Percentiles rank a stretch among this genome's conserved stretches.
phyloP scores from a whole-genome alignment of 1,140 invertebrate species.

The Pygmarrhopalites habei region DNA sequence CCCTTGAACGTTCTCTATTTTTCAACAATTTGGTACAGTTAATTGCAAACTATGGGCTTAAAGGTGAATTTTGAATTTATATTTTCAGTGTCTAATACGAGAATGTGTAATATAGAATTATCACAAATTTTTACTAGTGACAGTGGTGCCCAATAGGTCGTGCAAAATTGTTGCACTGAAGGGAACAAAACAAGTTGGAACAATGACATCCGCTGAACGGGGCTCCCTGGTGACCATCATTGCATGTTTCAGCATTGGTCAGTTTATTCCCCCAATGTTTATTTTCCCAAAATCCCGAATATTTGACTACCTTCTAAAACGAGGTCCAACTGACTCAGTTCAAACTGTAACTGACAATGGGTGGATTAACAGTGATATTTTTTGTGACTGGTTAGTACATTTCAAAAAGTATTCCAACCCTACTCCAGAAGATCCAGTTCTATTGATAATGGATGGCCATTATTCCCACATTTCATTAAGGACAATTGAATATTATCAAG shows the following conservation, averaged over 20 bases:
- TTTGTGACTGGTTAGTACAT: background rate
- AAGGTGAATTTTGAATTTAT: too few species aligned
- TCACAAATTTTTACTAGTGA: too few species aligned
- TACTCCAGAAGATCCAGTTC: background rate
- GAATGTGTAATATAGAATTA: too few species aligned
- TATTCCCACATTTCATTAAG: background rate
- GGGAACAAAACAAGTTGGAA: background rate
- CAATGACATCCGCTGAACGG: background rate
- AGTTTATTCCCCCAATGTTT: slow-evolving; percentile 3
- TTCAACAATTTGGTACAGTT: too few species aligned
- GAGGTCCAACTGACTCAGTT: background rate
- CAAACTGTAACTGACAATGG: background rate
- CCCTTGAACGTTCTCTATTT: too few species aligned
- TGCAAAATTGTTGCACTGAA: background rate
- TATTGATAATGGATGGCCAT: background rate
- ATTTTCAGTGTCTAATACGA: too few species aligned
- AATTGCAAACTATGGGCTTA: too few species aligned
- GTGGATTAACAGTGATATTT: background rate
- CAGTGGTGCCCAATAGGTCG: too few species aligned
- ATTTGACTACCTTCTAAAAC: background rate
- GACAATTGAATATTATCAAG: slow-evolving; percentile 35
- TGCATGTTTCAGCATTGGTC: background rate
- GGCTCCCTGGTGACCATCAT: background rate
- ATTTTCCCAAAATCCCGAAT: background rate
- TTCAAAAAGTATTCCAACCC: background rate